These are phyloP conservation scores for Psittacus erithacus DNA, from an alignment of 2,113 vertebrate genomes.

Conservation along the genomic window DNA sequence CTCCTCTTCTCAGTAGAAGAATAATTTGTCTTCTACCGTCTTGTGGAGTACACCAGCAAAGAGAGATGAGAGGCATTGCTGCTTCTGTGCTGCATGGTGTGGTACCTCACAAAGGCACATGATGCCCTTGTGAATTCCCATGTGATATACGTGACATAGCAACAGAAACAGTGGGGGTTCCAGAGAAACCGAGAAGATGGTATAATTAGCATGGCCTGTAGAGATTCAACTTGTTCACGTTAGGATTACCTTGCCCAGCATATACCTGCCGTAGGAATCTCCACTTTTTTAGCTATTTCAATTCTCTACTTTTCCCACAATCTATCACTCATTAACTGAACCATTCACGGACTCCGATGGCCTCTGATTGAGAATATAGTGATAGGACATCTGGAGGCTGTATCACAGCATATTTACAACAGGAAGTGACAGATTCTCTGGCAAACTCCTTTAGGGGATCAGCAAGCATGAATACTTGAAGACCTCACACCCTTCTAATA, in stretches of 20 bases:
- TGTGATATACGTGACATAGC: rapidly evolving
- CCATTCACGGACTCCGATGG: rapidly evolving
- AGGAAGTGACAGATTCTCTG: background rate
- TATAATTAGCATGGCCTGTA: background rate
- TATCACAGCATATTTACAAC: background rate
- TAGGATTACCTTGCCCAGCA: background rate
- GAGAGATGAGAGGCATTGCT: background rate
- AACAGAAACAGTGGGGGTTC: background rate
- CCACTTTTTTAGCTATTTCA: background rate
- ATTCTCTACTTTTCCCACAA: rapidly evolving
- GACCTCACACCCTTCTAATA: background rate
- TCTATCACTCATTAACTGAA: background rate
- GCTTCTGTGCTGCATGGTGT: rapidly evolving
- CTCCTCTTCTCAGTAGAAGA: background rate
- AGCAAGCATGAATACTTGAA: rapidly evolving
- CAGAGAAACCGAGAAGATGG: background rate
- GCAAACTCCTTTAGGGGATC: background rate
- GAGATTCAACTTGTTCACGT: background rate
- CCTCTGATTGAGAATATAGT: background rate
- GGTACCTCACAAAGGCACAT: background rate
- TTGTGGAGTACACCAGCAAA: background rate
- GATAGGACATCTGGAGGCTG: background rate
- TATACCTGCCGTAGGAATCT: background rate
- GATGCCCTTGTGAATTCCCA: background rate
- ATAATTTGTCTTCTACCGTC: background rate